Evolutionary conservation across 2,113 vertebrate genomes (phyloP).

Genomic region (Siniperca knerii): DNA sequence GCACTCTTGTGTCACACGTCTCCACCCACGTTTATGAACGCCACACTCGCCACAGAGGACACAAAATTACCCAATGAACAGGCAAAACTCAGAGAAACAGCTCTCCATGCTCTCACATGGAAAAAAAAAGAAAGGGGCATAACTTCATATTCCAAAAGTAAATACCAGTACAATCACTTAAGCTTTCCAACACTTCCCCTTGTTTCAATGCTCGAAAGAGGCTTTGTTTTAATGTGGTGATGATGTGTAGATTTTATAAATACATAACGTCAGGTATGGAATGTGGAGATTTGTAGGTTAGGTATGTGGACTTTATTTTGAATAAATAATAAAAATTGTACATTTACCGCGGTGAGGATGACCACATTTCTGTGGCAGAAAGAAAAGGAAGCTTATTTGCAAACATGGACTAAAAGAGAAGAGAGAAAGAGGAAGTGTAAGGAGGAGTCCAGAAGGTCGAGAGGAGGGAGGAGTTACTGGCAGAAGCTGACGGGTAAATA

Average conservation of each 20-base stretch:
- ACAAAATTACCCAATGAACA: not conserved
- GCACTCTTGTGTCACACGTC: not conserved
- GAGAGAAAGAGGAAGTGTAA: not conserved
- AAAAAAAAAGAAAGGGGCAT: not conserved
- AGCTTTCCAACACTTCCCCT: not conserved
- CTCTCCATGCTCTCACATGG: not conserved
- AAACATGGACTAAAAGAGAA: not conserved
- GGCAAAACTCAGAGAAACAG: not conserved
- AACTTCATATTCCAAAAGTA: not conserved
- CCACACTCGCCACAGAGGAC: not conserved
- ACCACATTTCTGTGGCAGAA: not conserved
- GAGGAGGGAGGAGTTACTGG: not conserved
- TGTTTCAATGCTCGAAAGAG: not conserved
- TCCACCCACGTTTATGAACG: not conserved
- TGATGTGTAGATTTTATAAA: not conserved
- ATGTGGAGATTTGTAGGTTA: not conserved
- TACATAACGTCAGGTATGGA: not conserved
- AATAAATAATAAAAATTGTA: not conserved
- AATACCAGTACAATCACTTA: not conserved
- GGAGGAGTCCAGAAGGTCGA: not conserved
- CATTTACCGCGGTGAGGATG: not conserved
- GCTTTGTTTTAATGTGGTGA: too few relatives aligned
- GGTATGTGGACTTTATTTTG: too few relatives aligned
- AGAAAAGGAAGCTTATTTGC: not conserved
- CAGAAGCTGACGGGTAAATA: not conserved